Evolutionary conservation across 2,113 vertebrate species (phyloP).

Genomic region (Tonatia bakeri): DNA sequence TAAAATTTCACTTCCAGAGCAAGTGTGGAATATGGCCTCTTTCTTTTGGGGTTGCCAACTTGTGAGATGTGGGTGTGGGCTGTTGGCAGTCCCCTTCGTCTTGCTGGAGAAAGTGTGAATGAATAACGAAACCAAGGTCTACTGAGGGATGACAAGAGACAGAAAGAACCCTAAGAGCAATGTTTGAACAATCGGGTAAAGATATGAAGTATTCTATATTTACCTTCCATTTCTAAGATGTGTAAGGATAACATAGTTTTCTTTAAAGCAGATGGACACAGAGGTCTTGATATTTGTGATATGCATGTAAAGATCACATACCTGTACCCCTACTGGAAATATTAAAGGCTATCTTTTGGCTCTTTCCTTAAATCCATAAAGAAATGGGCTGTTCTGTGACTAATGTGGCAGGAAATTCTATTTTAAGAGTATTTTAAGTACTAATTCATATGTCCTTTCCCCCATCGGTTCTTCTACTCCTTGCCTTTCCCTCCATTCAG

Average conservation of each 20-base stretch:
- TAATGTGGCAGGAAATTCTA: not conserved
- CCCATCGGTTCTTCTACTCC: not conserved
- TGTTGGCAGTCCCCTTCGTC: not conserved
- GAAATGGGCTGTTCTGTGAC: not conserved
- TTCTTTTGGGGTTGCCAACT: not conserved
- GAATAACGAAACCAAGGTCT: not conserved
- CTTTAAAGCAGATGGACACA: not conserved
- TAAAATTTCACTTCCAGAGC: not conserved
- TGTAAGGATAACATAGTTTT: not conserved
- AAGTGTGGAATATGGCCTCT: not conserved
- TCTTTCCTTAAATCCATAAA: not conserved
- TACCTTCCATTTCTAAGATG: not conserved
- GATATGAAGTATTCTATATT: not conserved
- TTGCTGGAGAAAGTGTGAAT: not conserved
- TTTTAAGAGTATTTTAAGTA: not conserved
- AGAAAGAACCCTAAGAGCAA: not conserved
- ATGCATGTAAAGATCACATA: not conserved
- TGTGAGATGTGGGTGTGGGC: not conserved
- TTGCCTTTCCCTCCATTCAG: not conserved
- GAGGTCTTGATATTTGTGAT: not conserved
- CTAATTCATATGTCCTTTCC: not conserved
- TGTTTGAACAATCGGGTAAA: not conserved
- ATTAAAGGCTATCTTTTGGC: not conserved
- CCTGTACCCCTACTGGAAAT: not conserved
- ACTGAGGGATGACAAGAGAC: not conserved